Evolutionary conservation across 2,113 vertebrate species (phyloP), one percentile per base, ranked within the genome.

Genomic region (Oncorhynchus tshawytscha): DNA sequence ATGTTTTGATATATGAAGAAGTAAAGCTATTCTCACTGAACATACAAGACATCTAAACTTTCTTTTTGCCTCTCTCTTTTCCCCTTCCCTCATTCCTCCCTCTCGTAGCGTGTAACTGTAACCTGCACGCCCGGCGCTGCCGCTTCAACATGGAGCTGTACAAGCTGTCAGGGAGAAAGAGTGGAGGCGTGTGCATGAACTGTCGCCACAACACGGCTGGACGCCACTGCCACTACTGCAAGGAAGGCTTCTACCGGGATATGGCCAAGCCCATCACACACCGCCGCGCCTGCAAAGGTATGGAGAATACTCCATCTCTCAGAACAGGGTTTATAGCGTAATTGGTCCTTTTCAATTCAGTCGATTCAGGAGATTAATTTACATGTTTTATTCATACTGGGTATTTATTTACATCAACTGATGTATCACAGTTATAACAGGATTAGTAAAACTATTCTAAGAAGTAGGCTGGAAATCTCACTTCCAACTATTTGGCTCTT

Each of bases 211-310:
- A 97, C 75, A 97, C 96, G 0, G 96, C 96, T 0, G 96, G 96
- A 24, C 94, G 96, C 24, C 96, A 98, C 90, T 97, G 96, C 87
- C 96, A 98, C 85, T 99, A 99, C 93, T 99, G 97, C 93, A 96
- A 93, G 87, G 97, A 99, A 82, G 97, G 97, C 75, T 99, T 96
- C 87, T 99, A 98, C 86, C 88, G 97, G 0, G 97, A 99, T 89
- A 93, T 96, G 77, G 94, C 92, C 90, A 92, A 94, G 24, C 75
- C 94, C 34, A 95, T 97, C 86, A 94, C 91, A 0, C 95, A 99
- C 88, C 92, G 96, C 6, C 93, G 94, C 1, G 97, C 95, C 64
- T 99, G 97, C 92, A 95, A 95, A 94, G 97, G 97, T 99, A 91
- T 87, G 91, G 25, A 7, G 45, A 12, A 54, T 51, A 51, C 15